Conservation (phyloP, 2,888 invertebrate species). For the Blastobasis lacticolella region DNA sequence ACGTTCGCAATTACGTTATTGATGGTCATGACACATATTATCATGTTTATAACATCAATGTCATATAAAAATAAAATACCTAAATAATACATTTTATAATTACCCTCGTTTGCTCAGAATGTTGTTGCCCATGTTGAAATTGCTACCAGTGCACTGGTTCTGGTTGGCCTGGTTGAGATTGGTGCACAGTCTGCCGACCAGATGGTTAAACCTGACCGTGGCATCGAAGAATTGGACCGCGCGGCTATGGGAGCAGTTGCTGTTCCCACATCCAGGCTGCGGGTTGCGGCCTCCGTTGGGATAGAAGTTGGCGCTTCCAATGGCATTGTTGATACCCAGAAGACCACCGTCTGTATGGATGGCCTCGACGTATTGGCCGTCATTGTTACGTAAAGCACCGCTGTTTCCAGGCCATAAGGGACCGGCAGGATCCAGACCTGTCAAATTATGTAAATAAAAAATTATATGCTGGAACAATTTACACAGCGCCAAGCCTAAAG, state of each 20-base stretch:
- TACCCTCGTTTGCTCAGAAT: not conserved
- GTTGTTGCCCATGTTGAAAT: constrained; percentile 2
- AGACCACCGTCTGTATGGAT: constrained; percentile 37
- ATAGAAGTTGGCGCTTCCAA: constrained; percentile 33
- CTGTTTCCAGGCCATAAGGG: constrained; percentile 28
- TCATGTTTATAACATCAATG: not conserved
- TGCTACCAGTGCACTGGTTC: not conserved
- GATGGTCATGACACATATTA: too few relatives aligned
- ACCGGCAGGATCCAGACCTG: constrained; percentile 42
- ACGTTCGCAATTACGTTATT: too few relatives aligned
- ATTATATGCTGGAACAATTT: too few relatives aligned
- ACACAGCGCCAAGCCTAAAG: not conserved
- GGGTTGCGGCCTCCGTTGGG: constrained; percentile 32
- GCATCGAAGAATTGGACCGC: constrained; percentile 15
- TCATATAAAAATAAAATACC: not conserved
- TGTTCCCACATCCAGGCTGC: constrained; percentile 27
- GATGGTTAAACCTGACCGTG: constrained; percentile 3
- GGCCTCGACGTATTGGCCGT: constrained; percentile 30
- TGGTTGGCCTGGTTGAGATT: not conserved
- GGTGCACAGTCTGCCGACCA: not conserved
- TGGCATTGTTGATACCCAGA: constrained; percentile 29
- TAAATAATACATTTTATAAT: not conserved
- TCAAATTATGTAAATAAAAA: too few relatives aligned
- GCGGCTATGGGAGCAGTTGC: not conserved
- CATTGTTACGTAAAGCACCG: constrained; percentile 22